phyloP scores from a whole-genome alignment of 2,888 invertebrate species.

The Melanargia galathea region DNA sequence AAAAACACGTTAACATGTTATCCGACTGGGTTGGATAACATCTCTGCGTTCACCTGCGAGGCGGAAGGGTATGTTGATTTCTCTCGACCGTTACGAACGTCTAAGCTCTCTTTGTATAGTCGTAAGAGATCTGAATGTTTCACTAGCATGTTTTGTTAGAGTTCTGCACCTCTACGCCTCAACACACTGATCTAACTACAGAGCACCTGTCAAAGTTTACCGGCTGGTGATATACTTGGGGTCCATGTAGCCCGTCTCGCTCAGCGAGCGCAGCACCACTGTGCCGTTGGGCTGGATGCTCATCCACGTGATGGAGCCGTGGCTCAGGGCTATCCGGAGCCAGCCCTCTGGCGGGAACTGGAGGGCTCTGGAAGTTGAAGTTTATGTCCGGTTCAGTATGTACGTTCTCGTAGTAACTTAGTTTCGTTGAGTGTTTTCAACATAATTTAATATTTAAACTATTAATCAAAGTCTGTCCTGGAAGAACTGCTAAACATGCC shows the following conservation, averaged over 20 bases:
- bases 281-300: conserved; percentile 92
- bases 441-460: too few relatives aligned
- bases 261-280: conserved; percentile 90
- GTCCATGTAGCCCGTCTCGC: conserved; percentile 96
- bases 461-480: too few relatives aligned
- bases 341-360: conserved; percentile 99
- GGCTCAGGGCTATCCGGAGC: conserved; percentile 94
- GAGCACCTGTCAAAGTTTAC: conserved; percentile 53
- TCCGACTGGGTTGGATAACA: too few relatives aligned
- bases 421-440: too few relatives aligned
- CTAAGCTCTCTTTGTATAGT: neutral
- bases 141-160: too few relatives aligned
- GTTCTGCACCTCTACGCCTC: neutral
- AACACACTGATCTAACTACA: conserved; percentile 15
- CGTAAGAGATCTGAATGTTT: too few relatives aligned
- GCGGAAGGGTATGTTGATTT: too few relatives aligned
- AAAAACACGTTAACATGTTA: too few relatives aligned
- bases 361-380: conserved; percentile 86
- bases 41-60: too few relatives aligned
- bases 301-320: conserved; percentile 97
- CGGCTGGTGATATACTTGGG: conserved; percentile 86
- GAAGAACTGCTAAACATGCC: neutral
- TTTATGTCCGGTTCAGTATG: neutral
- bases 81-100: too few relatives aligned
- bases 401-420: too few relatives aligned